Percentiles rank a stretch among this genome's conserved stretches.
phyloP scores from a whole-genome alignment of 1,140 invertebrate genomes.

The Venturia canescens region DNA sequence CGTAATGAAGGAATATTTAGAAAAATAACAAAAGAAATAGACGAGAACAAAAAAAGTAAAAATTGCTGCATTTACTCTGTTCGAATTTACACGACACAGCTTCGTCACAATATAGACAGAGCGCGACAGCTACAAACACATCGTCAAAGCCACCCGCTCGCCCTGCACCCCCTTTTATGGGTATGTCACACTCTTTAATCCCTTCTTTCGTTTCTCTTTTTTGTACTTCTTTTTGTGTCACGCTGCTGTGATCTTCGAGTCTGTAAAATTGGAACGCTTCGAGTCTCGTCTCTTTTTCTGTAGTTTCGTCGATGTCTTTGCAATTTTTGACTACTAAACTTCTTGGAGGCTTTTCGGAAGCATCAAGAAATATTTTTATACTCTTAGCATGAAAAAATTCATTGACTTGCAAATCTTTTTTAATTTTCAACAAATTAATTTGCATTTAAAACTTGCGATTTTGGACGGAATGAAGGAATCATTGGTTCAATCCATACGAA shows the following conservation, averaged over 20 bases:
- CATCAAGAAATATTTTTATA: too few relatives aligned
- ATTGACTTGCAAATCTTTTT: too few relatives aligned
- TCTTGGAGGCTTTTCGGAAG: too few relatives aligned
- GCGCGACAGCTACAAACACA: constrained; percentile 72
- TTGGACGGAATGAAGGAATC: too few relatives aligned
- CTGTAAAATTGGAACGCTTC: neutral
- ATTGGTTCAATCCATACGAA: too few relatives aligned
- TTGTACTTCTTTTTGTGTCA: neutral
- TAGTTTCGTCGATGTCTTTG: neutral
- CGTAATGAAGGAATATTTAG: neutral
- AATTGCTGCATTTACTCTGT: constrained; percentile 43
- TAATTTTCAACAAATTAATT: too few relatives aligned
- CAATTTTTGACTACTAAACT: too few relatives aligned
- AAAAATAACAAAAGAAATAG: neutral
- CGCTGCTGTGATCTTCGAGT: neutral
- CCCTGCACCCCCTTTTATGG: constrained; percentile 75
- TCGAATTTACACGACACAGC: constrained; percentile 70
- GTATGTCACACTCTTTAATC: constrained; percentile 66
- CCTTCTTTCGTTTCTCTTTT: constrained; percentile 15
- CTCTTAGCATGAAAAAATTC: too few relatives aligned
- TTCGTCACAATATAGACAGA: constrained; percentile 74
- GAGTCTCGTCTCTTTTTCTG: neutral
- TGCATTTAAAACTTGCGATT: too few relatives aligned
- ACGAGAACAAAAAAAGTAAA: constrained; percentile 11
- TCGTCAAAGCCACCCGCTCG: constrained; percentile 75